Percentiles rank a stretch among this genome's conserved stretches.
Evolutionary conservation across 1,140 invertebrate genomes (phyloP).

Genomic region (Euura saliciscinereae): DNA sequence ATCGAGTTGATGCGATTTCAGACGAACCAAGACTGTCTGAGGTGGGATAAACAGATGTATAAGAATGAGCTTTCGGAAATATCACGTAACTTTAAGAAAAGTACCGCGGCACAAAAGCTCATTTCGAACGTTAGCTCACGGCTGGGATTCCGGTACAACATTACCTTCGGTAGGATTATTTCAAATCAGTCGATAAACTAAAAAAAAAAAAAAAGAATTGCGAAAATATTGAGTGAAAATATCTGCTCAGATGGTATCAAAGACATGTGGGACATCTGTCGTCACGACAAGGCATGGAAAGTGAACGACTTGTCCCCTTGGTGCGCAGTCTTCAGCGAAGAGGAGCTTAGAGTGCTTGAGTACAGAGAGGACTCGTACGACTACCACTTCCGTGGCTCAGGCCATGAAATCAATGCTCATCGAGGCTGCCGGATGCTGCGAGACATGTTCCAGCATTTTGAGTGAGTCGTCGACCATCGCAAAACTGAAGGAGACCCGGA

Average conservation of each 20-base stretch:
- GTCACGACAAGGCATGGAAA: conserved; percentile 52
- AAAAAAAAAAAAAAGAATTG: no score
- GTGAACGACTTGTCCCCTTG: conserved; percentile 48
- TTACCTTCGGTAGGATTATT: conserved; percentile 26
- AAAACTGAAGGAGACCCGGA: no score
- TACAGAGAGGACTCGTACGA: conserved; percentile 55
- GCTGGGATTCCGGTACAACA: conserved; percentile 50
- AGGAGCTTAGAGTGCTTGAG: conserved; percentile 47
- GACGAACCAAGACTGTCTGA: not conserved
- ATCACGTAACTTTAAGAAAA: conserved; percentile 42
- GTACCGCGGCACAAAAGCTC: conserved; percentile 49
- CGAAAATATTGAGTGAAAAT: not conserved
- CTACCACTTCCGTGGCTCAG: conserved; percentile 54
- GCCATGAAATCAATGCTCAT: conserved; percentile 44
- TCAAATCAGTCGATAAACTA: no score
- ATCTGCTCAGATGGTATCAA: conserved; percentile 25
- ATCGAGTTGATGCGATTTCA: not conserved
- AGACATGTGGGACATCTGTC: conserved; percentile 48
- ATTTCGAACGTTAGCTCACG: conserved; percentile 52
- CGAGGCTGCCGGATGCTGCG: conserved; percentile 56
- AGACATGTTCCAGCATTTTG: conserved; percentile 52
- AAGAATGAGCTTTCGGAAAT: not conserved
- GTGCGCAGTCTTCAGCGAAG: conserved; percentile 55
- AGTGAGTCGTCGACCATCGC: conserved; percentile 26
- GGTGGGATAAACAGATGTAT: not conserved